Percentiles rank a stretch among this genome's conserved stretches.
Evolutionary conservation across 1,140 invertebrate genomes (phyloP).

Genomic region (Orius insidiosus): DNA sequence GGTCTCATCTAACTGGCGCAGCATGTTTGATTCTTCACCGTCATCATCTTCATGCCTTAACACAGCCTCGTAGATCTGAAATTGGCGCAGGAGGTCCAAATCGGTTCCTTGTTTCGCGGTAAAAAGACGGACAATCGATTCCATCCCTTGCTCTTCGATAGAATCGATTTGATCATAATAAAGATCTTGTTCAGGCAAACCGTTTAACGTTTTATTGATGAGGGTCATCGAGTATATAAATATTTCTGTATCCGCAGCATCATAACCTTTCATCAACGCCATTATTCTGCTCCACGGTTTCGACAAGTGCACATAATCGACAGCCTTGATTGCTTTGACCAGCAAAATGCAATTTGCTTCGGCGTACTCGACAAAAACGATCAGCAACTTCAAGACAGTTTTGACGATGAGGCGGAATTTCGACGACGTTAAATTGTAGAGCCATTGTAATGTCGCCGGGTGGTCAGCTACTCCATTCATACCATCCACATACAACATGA

Average conservation of each 20-base stretch:
- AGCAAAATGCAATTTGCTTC: constrained; percentile 83
- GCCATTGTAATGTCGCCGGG: constrained; percentile 91
- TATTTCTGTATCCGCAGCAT: constrained; percentile 87
- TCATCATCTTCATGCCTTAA: constrained; percentile 77
- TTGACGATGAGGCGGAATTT: constrained; percentile 97
- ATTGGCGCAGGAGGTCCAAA: constrained; percentile 78
- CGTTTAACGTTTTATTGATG: constrained; percentile 91
- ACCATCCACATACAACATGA: constrained; percentile 98
- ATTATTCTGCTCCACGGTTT: constrained; percentile 70
- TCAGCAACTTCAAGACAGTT: constrained; percentile 87
- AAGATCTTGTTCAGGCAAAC: constrained; percentile 88
- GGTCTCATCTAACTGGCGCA: constrained; percentile 61
- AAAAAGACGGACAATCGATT: constrained; percentile 61
- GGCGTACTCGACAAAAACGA: constrained; percentile 97
- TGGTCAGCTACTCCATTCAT: constrained; percentile 99
- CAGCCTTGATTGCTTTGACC: constrained; percentile 70
- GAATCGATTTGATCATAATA: constrained; percentile 97
- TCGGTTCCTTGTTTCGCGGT: constrained; percentile 88
- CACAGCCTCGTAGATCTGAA: constrained; percentile 90
- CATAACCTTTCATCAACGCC: constrained; percentile 83
- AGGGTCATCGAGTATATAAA: constrained; percentile 91
- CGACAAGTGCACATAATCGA: constrained; percentile 42
- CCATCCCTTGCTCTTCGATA: constrained; percentile 91
- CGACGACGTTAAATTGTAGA: constrained; percentile 87
- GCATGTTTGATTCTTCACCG: constrained; percentile 41